phyloP scores from a whole-genome alignment of 2,888 invertebrate genomes.

The Lysandra bellargus region DNA sequence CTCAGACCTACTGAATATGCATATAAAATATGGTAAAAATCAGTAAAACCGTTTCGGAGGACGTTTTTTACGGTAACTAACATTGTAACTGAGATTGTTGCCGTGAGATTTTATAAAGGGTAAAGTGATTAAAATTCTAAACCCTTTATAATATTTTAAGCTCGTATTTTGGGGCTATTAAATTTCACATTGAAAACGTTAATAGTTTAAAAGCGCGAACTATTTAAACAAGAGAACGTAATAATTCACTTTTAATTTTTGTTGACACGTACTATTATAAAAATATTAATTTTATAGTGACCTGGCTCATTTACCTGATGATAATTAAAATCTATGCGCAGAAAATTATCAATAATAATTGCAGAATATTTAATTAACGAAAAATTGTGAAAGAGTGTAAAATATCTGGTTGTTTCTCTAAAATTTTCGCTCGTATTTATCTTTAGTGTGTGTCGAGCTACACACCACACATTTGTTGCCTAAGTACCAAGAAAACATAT shows the following conservation, averaged over 20 bases:
- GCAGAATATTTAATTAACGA: not conserved
- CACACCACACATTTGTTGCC: conserved; percentile 38
- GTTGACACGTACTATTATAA: no score
- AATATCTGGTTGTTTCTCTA: not conserved
- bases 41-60: no score
- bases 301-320: no score
- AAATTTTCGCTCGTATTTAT: not conserved
- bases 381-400: not conserved
- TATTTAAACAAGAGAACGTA: no score
- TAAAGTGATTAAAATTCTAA: not conserved
- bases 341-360: no score
- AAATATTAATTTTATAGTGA: no score
- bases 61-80: no score
- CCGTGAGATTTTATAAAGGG: not conserved
- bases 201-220: not conserved
- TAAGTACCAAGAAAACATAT: conserved; percentile 51
- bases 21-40: no score
- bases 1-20: no score
- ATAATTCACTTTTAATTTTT: no score
- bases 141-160: not conserved
- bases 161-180: not conserved
- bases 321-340: no score
- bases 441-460: conserved; percentile 11
- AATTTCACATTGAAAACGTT: not conserved
- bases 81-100: not conserved